These are phyloP conservation scores for Eunapius fragilis DNA, from an alignment of 37 sponge, comb jelly and placozoan species.

Conservation along the genomic window DNA sequence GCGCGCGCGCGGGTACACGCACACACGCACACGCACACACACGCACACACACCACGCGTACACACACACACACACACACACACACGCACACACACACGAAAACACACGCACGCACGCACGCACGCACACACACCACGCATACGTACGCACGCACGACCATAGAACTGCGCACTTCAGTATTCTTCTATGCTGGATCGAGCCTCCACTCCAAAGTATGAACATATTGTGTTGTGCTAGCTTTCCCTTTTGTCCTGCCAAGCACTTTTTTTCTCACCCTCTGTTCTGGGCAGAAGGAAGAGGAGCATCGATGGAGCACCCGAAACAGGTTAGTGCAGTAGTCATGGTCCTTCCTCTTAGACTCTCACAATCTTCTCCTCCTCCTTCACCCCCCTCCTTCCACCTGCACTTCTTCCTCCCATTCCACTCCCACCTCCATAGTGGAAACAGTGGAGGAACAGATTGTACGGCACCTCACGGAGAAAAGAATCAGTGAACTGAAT, in stretches of 20 bases:
- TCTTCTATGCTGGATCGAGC: constrained; percentile 86
- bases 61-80: not conserved
- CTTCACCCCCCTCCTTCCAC: not conserved
- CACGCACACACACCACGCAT: not conserved
- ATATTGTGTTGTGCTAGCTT: not conserved
- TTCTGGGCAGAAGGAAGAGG: constrained; percentile 40
- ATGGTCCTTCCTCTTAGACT: not conserved
- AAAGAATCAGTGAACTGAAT: constrained; percentile 79
- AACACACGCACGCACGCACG: constrained; percentile 6
- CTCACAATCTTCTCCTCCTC: not conserved
- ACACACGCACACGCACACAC: not conserved
- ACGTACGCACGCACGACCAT: not conserved
- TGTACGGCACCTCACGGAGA: constrained; percentile 78
- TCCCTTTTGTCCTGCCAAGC: not conserved
- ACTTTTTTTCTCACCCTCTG: not conserved
- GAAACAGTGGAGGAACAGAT: constrained; percentile 87
- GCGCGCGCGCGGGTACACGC: not conserved
- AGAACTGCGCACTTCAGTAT: constrained; percentile 92
- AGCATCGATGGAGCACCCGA: constrained; percentile 38
- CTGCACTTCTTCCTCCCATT: not conserved
- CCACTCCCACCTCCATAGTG: not conserved
- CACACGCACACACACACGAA: not conserved
- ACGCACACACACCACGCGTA: not conserved
- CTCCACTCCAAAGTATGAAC: constrained; percentile 67
- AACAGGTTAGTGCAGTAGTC: not conserved